phyloP scores from a whole-genome alignment of 2,888 invertebrate genomes.

The Seladonia tumulorum region DNA sequence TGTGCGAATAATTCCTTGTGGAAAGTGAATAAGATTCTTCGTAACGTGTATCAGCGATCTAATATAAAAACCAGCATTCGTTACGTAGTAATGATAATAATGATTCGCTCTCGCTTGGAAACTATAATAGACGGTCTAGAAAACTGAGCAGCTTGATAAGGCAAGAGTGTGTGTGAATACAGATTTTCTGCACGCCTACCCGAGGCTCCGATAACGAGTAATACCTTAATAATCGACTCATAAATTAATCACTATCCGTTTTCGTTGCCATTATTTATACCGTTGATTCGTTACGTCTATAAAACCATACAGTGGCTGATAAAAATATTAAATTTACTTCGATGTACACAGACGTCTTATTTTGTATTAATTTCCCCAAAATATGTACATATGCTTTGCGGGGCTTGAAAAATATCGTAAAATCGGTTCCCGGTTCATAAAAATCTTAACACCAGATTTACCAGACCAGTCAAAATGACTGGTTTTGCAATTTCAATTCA shows the following conservation, averaged over 20 bases:
- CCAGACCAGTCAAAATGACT: too few relatives aligned
- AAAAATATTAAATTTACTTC: not conserved
- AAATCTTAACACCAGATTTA: too few relatives aligned
- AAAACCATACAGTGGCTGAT: not conserved
- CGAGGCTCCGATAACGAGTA: not conserved
- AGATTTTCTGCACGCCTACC: not conserved
- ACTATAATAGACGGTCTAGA: constrained; percentile 24
- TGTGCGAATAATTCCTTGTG: not conserved
- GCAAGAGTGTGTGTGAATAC: not conserved
- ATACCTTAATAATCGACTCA: not conserved
- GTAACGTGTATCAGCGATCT: constrained; percentile 2
- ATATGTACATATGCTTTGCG: too few relatives aligned
- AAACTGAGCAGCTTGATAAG: constrained; percentile 26
- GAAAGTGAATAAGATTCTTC: not conserved
- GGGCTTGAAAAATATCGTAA: too few relatives aligned
- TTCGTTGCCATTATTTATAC: not conserved
- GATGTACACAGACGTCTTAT: not conserved
- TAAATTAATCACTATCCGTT: not conserved
- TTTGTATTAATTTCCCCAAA: too few relatives aligned
- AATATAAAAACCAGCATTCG: constrained; percentile 3
- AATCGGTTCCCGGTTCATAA: too few relatives aligned
- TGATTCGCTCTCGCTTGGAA: constrained; percentile 16
- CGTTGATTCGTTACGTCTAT: not conserved
- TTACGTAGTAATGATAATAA: not conserved
- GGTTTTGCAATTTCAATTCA: too few relatives aligned